Evolutionary conservation across 2,113 vertebrate species (phyloP).

Genomic region (Psephotus haematonotus): DNA sequence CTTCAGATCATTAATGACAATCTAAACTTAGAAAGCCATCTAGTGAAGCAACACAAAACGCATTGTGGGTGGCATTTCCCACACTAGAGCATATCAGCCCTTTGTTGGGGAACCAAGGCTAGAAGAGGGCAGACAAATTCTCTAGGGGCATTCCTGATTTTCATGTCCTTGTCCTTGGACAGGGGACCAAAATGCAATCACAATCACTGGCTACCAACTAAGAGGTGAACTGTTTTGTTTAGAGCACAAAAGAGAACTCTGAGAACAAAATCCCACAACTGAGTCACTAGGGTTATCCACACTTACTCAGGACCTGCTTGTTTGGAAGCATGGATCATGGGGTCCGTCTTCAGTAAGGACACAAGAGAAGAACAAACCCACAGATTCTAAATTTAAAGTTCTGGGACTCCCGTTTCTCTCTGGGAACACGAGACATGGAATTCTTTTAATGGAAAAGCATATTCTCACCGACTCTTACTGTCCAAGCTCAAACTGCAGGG

Average conservation of each 20-base stretch:
- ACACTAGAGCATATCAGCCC: background rate
- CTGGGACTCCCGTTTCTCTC: background rate
- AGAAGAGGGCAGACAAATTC: background rate
- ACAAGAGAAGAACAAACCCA: background rate
- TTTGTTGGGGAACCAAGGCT: background rate
- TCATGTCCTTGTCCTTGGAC: background rate
- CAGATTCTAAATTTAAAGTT: background rate
- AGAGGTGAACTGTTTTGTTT: background rate
- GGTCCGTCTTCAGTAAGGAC: background rate
- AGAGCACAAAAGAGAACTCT: background rate
- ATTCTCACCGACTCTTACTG: too few species aligned
- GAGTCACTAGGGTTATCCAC: background rate
- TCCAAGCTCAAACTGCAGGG: background rate
- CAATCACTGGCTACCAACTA: background rate
- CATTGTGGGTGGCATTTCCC: background rate
- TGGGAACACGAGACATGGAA: rapidly evolving
- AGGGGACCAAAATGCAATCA: background rate
- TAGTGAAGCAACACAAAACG: background rate
- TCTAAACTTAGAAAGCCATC: background rate
- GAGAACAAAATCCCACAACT: background rate
- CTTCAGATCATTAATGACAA: background rate
- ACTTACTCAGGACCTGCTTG: too few species aligned
- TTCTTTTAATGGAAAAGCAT: background rate
- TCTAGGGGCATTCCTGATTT: background rate
- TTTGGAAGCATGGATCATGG: too few species aligned